Percentiles rank a stretch among this genome's conserved stretches.
These are phyloP conservation scores for Thereva unica DNA, from an alignment of 2,888 invertebrate genomes.

Conservation along the genomic window DNA sequence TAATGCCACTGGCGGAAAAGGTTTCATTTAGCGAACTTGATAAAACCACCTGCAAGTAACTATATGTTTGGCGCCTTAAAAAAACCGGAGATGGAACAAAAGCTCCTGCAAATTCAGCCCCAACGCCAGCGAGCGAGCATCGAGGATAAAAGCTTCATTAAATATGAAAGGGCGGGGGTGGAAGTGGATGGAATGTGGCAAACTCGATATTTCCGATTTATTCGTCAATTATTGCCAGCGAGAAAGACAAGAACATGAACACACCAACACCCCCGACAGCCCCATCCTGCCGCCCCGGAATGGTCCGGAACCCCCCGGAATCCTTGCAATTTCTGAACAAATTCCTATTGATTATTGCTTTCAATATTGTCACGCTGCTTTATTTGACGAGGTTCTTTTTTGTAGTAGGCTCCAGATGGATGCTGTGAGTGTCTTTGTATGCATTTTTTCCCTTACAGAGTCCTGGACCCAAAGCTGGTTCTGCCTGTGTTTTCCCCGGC, in stretches of 20 bases:
- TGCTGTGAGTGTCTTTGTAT: slow-evolving; percentile 1
- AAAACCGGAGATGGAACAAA: neutral
- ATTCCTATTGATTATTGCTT: slow-evolving; percentile 29
- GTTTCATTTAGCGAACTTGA: too few species aligned
- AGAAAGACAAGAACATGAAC: slow-evolving; percentile 3
- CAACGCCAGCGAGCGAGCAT: slow-evolving; percentile 4
- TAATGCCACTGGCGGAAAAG: too few species aligned
- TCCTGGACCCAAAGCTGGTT: neutral
- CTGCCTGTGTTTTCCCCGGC: neutral
- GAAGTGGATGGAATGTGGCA: slow-evolving; percentile 7
- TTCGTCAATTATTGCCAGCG: slow-evolving; percentile 23
- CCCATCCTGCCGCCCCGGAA: neutral
- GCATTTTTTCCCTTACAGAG: neutral
- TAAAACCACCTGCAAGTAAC: slow-evolving; percentile 15
- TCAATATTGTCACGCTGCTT: slow-evolving; percentile 32
- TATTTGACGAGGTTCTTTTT: slow-evolving; percentile 10
- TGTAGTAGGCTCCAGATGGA: neutral
- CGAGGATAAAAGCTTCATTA: slow-evolving; percentile 29
- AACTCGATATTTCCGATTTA: slow-evolving; percentile 25
- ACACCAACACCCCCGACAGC: neutral
- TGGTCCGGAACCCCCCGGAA: neutral
- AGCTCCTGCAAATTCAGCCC: slow-evolving; percentile 1
- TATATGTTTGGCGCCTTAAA: slow-evolving; percentile 7
- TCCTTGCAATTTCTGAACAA: slow-evolving; percentile 1
- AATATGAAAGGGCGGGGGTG: slow-evolving; percentile 17